Evolutionary conservation across 30 jellyfish, hydroid and myxozoan species (phyloP), one percentile per base, ranked within the genome.

Genomic region (Hydractinia symbiolongicarpus): DNA sequence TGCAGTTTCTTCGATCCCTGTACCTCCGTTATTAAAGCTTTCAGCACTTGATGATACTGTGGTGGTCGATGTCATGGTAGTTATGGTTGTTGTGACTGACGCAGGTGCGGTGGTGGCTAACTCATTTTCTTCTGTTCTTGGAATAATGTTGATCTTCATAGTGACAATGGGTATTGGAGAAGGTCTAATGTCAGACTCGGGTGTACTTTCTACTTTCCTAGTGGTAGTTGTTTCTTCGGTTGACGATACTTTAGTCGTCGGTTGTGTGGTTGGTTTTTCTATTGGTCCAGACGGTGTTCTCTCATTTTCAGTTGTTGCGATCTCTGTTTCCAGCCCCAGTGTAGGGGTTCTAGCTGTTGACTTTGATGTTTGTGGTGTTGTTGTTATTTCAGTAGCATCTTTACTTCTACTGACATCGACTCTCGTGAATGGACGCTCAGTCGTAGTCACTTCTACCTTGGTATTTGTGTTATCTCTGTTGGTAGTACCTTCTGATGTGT

Each of bases 121-220:
- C 44, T 66, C 76, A 13, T 66, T 7, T 66, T 44, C 52, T 64
- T 64, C 74, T 49, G 83, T 50, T 74, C 21, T 50, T 30, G 85
- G 85, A 5, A 77, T 76, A 52, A 77, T 77, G 9, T 58, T 52
- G 40, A 77, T 77, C 51, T 77, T 81, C 72, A 77, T 77, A 14
- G 85, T 77, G 19, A 77, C 85, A 5, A 64, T 60, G 55, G 72
- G 55, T 56, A 77, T 55, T 19, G 85, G 83, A 8, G 83, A 49
- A 55, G 68, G 50, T 51, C 66, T 10, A 13, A 60, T 60, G n/a
- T 13, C 70, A 60, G 70, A 15, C n/a, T 13, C 70, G n/a, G 70
- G 70, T 16, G 19, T 60, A 60, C n/a, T 16, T 60, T 15, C 19
- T 60, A 16, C 19, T 60, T 60, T 60, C 17, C 70, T 60, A 17